Evolutionary conservation across 2,113 vertebrate genomes (phyloP), one percentile per base, ranked within the genome.

Genomic region (Cynopterus brachyotis): DNA sequence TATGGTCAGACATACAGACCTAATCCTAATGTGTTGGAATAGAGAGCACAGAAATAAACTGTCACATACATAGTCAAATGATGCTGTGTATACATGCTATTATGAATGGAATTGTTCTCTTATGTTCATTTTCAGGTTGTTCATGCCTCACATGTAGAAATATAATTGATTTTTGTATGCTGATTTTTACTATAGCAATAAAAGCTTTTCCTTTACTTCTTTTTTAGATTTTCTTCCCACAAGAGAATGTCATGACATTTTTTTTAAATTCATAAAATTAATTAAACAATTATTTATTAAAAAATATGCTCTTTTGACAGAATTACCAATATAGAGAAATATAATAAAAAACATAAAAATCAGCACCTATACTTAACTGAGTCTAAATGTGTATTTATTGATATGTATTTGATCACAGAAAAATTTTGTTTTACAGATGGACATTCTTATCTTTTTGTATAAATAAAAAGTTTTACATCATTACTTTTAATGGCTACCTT

Each of bases 381-480:
- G 3, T 73, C 40, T 94, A 67, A 83, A n/a, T 19, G 5, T 92
- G 3, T 81, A 24, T 92, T 30, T 81, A 67, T 0, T 72, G 47
- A 62, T 73, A 28, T 76, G 1, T 28, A 59, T 83, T 47, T 96
- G 79, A 90, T 94, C 50, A 92, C 12, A 79, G 47, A n/a, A n/a
- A n/a, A 13, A 42, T 80, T 91, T 85, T 53, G 2, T 79, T 93
- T 67, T 47, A 78, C 37, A 50, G 47, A 47, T 8, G 55, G 16
- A 66, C 9, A 47, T 95, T 88, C 11, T 89, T n/a, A 73, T 67
- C 6, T 47, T 72, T 87, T 59, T 57, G 28, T 95, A 5, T 91
- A 76, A 89, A 81, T 79, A 94, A 81, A n/a, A 64, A n/a, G 22
- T 88, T 88, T 62, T n/a, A 83, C 12, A 28, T n/a, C 16, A 90